phyloP scores from a whole-genome alignment of 1,140 invertebrate genomes.

The Alviniconcha marisindica region DNA sequence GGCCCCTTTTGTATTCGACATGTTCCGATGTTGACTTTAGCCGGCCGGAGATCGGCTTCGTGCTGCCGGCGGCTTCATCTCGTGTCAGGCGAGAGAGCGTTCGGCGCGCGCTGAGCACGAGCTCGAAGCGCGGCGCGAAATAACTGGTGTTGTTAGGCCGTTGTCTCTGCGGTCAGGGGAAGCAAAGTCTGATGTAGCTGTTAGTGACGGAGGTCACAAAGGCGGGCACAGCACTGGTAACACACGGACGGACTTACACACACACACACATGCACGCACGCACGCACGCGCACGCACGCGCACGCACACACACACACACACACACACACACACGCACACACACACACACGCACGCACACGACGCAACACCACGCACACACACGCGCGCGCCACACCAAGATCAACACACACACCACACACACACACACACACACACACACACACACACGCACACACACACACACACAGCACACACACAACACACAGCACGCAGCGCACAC shows the following conservation, averaged over 20 bases:
- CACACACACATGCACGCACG: not conserved
- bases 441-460: too few relatives aligned
- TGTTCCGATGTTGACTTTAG: slow-evolving; percentile 2
- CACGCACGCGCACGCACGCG: not conserved
- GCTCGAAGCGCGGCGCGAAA: not conserved
- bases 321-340: not conserved
- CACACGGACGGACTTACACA: not conserved
- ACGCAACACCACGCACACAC: too few relatives aligned
- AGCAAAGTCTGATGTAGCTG: too few relatives aligned
- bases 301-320: slow-evolving; percentile 1
- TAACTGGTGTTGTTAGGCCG: not conserved
- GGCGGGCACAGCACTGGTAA: too few relatives aligned
- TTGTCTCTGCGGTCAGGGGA: too few relatives aligned
- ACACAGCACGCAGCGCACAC: too few relatives aligned
- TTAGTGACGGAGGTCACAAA: too few relatives aligned
- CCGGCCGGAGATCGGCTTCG: not conserved
- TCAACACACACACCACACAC: too few relatives aligned
- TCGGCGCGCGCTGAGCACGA: not conserved
- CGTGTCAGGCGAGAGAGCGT: not conserved
- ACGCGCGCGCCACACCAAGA: too few relatives aligned
- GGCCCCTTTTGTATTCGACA: not conserved
- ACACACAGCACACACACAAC: too few relatives aligned
- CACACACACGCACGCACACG: not conserved
- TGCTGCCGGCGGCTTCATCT: not conserved
- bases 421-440: too few relatives aligned